A percentile compares a stretch with the other conserved stretches of the same genome.
These are phyloP conservation scores for Gymnodraco acuticeps DNA, from an alignment of 2,797 vertebrate species.

Conservation along the genomic window DNA sequence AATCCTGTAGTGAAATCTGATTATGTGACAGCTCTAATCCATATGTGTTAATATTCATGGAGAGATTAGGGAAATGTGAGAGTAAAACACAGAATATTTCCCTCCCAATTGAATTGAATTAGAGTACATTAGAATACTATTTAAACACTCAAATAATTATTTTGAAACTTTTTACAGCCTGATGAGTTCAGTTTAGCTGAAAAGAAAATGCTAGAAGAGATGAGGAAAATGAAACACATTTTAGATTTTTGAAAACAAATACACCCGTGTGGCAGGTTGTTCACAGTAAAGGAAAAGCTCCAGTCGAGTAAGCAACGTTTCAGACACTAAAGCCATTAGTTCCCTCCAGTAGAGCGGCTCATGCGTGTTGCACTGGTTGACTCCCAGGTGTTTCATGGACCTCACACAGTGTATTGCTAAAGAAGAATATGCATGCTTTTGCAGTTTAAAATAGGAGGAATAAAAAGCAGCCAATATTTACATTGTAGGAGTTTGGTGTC, in stretches of 20 bases:
- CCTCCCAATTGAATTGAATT: no score
- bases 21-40: no score
- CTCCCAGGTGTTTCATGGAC: slow-evolving; percentile 51
- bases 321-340: slow-evolving; percentile 31
- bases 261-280: not conserved
- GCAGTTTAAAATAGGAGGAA: slow-evolving; percentile 29
- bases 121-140: no score
- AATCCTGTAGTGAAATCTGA: no score
- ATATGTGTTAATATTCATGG: not conserved
- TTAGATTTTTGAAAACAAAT: slow-evolving; percentile 1
- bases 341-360: slow-evolving; percentile 28
- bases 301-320: slow-evolving; percentile 21
- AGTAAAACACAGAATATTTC: no score
- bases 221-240: not conserved
- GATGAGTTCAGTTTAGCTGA: not conserved
- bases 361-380: slow-evolving; percentile 19
- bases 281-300: slow-evolving; percentile 15
- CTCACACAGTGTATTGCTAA: slow-evolving; percentile 34
- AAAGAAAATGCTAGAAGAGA: not conserved
- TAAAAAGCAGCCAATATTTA: slow-evolving; percentile 82
- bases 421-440: slow-evolving; percentile 30
- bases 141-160: no score
- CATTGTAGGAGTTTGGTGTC: slow-evolving; percentile 99
- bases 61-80: no score
- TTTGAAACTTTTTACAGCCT: no score